Evolutionary conservation across 1,140 invertebrate genomes (phyloP), one percentile per base, ranked within the genome.

Genomic region (Saccostrea echinata): DNA sequence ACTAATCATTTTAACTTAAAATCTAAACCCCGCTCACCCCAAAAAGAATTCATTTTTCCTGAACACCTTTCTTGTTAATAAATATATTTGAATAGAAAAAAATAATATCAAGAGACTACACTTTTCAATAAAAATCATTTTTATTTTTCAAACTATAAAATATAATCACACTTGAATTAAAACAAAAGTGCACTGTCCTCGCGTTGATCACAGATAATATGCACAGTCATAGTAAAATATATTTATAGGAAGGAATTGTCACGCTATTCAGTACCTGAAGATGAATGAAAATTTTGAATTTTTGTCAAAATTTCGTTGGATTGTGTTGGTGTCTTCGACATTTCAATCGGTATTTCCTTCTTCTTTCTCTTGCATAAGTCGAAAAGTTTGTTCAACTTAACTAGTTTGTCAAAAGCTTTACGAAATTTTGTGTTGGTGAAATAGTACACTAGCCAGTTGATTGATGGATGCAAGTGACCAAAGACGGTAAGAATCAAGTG

Each of bases 381-480:
- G 30, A 64, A 64, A n/a, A 24, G 21, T 81, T 82, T 86, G n/a
- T 86, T 55, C 18, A 86, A 27, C 13, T 35, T 80, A 3, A 76
- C 68, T 1, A 76, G 30, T 76, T 30, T 33, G 30, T 87, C 61
- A 57, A 91, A 92, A n/a, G 92, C 92, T 8, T 82, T 52, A 33
- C 81, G 76, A 84, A 92, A 91, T 27, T 92, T 90, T 52, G 57
- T 89, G 82, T 92, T 90, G 13, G 91, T 92, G 27, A 86, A 52
- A 53, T 90, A 91, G 80, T 92, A 92, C 13, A 92, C 88, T 3
- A 92, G 76, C 90, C 90, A 92, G 84, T 92, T 92, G 0, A 92
- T 30, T 0, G 91, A 92, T 16, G 92, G 90, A 85, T 92, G 90
- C 4, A 92, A 21, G 81, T 92, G 92, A 4, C 91, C 92, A 84